Evolutionary conservation across 2,888 invertebrate species (phyloP).

Genomic region (Leuctra nigra): DNA sequence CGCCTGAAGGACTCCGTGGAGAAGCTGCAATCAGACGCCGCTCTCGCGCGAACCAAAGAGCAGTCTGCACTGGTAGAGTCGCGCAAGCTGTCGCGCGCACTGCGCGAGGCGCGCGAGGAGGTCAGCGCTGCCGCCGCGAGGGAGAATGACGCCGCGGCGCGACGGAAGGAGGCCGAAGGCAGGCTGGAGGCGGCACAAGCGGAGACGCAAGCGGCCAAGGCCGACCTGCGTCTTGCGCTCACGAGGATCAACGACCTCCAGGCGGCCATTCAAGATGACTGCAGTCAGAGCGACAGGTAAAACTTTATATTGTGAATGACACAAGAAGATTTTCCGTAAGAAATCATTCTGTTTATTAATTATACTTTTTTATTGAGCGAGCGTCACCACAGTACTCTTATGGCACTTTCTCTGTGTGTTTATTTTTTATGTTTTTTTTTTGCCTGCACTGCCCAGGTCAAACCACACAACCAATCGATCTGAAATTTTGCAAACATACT

Average conservation of each 20-base stretch:
- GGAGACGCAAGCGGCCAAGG: conserved; percentile 61
- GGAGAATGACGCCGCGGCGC: conserved; percentile 67
- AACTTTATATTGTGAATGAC: conserved; percentile 4
- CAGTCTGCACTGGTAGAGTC: conserved; percentile 69
- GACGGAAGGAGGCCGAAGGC: conserved; percentile 69
- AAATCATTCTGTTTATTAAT: neutral
- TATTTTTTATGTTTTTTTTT: no score
- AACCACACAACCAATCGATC: no score
- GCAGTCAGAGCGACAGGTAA: conserved; percentile 24
- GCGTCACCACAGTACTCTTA: no score
- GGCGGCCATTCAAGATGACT: conserved; percentile 82
- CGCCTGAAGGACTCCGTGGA: conserved; percentile 68
- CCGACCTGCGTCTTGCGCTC: conserved; percentile 81
- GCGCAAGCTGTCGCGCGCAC: conserved; percentile 63
- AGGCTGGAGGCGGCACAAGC: conserved; percentile 62
- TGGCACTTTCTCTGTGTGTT: no score
- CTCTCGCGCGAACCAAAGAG: conserved; percentile 63
- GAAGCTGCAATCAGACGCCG: conserved; percentile 64
- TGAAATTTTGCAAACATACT: neutral
- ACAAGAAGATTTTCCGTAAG: conserved; percentile 13
- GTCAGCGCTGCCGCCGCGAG: conserved; percentile 60
- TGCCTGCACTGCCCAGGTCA: no score
- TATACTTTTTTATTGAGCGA: neutral
- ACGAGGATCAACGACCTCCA: conserved; percentile 88
- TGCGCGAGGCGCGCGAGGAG: conserved; percentile 74